Percentiles rank a stretch among this genome's conserved stretches.
Evolutionary conservation across 1,140 invertebrate genomes (phyloP).

Genomic region (Cotesia glomerata): DNA sequence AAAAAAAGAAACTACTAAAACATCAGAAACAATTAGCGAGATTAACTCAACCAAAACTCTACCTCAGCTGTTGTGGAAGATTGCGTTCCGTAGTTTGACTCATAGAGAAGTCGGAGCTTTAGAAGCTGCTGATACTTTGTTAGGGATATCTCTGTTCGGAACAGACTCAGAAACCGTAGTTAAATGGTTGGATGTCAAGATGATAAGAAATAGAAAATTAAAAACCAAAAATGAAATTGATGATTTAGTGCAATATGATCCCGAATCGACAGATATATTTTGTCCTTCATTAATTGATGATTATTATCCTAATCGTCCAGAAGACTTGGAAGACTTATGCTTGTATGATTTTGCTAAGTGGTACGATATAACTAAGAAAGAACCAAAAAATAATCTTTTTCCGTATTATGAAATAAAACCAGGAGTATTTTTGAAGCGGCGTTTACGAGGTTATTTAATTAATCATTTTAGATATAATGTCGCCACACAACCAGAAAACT

Average conservation of each 20-base stretch:
- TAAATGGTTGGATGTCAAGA: not conserved
- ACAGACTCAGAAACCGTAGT: not conserved
- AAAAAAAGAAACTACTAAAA: not conserved
- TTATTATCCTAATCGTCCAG: too few species aligned
- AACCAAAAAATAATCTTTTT: not conserved
- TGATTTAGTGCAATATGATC: not conserved
- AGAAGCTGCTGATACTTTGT: not conserved
- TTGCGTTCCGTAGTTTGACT: not conserved
- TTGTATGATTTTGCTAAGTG: too few species aligned
- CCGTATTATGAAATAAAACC: too few species aligned
- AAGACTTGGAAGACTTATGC: too few species aligned
- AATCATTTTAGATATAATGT: too few species aligned
- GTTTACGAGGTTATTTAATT: not conserved
- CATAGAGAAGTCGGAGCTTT: conserved; percentile 1
- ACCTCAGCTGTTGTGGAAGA: not conserved
- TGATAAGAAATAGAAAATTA: conserved; percentile 2
- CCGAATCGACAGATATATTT: too few species aligned
- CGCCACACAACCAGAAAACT: too few species aligned
- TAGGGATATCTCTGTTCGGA: not conserved
- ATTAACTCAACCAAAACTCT: not conserved
- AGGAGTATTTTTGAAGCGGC: not conserved
- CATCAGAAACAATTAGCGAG: not conserved
- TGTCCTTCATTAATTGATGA: too few species aligned
- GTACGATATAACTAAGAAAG: not conserved
- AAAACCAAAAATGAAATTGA: not conserved